Evolutionary conservation across 2,888 invertebrate species (phyloP), one percentile per base, ranked within the genome.

Genomic region (Polymixis flavicincta): DNA sequence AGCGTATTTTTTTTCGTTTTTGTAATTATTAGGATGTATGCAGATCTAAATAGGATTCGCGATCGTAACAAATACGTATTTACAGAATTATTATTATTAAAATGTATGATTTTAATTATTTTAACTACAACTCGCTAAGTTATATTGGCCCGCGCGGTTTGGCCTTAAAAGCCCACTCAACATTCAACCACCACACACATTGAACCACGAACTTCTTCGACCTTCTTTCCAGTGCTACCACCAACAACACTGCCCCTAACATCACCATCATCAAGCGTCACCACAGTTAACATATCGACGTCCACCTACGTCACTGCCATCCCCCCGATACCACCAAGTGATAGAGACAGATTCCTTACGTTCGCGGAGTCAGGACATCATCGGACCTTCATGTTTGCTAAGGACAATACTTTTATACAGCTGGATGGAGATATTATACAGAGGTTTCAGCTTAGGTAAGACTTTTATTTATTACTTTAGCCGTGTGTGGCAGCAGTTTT

Each of bases 331-430:
- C 98, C 98, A 2, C 97, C 97, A 71, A 97, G 98, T 87, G 97
- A 98, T 86, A 96, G 98, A 82, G 98, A 98, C 71, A 97, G 98
- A 85, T 98, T 98, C 92, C 95, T 98, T 65, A 98, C 98, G 1
- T 98, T 99, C 91, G 98, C 98, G 88, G 98, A 98, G 94, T 98
- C 98, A 8, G 98, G 98, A 2, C 97, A 98, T 89, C 97, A 98
- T 86, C 98, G 97, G 90, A 98, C 98, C n/a, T 99, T 99, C 93
- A 98, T 99, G 97, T 99, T 99, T 93, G 98, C 98, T 32, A 98
- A 98, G 91, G 98, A 98, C 86, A 98, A 99, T 90, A 98, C 99
- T 6, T 99, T 98, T 93, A 98, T 99, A 90, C 98, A 99, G 92
- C 97, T 99, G 68, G 98, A 99, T 92, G 98, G 98, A n/a, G 98